Conservation (phyloP, 1,140 invertebrate genomes). For the Papilio xuthus region DNA sequence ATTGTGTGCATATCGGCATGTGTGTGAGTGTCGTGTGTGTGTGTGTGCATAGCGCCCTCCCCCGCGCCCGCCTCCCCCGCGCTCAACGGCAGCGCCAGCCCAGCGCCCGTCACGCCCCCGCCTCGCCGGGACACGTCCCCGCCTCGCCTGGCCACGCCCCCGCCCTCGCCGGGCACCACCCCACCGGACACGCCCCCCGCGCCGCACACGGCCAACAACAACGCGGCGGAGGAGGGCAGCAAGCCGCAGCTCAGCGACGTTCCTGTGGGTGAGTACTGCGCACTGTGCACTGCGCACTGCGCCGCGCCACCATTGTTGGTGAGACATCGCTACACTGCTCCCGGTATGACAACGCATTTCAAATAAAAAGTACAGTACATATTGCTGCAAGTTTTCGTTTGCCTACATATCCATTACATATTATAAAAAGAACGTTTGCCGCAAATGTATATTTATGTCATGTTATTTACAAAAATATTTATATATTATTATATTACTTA, state of each 20-base stretch:
- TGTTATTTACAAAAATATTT: no score
- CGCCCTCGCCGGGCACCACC: conserved; percentile 16
- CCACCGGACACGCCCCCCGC: conserved; percentile 41
- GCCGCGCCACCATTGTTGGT: no score
- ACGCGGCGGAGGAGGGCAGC: no score
- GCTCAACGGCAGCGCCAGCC: conserved; percentile 46
- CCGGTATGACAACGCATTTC: no score
- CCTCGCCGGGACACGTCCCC: conserved; percentile 21
- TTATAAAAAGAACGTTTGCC: not conserved
- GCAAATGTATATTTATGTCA: not conserved
- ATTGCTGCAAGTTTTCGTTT: not conserved
- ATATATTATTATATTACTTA: no score
- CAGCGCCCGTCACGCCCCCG: no score
- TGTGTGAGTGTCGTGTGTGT: conserved; percentile 48
- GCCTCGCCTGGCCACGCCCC: conserved; percentile 41
- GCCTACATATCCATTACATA: not conserved
- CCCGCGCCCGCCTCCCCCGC: conserved; percentile 48
- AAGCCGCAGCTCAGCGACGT: no score
- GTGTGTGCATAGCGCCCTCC: conserved; percentile 54
- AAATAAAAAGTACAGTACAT: not conserved
- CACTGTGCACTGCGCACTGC: no score
- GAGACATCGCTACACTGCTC: no score
- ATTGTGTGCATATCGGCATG: conserved; percentile 42
- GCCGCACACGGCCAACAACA: not conserved
- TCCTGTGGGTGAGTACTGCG: no score